Evolutionary conservation across 2,888 invertebrate genomes (phyloP).

Genomic region (Entomobrya multifasciata): DNA sequence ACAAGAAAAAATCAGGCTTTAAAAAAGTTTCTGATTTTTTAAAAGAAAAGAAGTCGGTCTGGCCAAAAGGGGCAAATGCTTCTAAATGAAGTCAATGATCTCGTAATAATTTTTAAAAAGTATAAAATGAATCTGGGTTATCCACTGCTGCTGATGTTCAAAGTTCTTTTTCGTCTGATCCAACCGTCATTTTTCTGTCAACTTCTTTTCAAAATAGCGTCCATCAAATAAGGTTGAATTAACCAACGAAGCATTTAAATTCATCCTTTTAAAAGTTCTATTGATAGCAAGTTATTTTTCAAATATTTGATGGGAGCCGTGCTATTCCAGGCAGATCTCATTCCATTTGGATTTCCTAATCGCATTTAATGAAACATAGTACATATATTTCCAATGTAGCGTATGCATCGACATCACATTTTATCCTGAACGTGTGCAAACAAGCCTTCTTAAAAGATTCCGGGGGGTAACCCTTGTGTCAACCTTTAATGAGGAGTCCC

Average conservation of each 20-base stretch:
- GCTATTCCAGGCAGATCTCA: too few species aligned
- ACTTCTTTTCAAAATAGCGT: too few species aligned
- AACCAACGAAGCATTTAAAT: too few species aligned
- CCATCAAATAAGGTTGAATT: too few species aligned
- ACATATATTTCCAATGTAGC: conserved; percentile 29
- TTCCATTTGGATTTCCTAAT: conserved; percentile 11
- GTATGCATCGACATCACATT: conserved; percentile 21
- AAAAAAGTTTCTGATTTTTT: conserved; percentile 8
- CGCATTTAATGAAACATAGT: not conserved
- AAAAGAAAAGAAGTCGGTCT: conserved; percentile 26
- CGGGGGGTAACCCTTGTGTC: conserved; percentile 70
- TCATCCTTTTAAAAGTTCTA: too few species aligned
- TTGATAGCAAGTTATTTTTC: too few species aligned
- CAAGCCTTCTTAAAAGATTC: conserved; percentile 53
- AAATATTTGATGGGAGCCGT: too few species aligned
- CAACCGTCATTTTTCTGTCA: too few species aligned
- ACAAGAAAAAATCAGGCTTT: not conserved
- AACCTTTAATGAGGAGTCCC: conserved; percentile 70
- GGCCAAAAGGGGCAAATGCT: too few species aligned
- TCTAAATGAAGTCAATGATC: conserved; percentile 11
- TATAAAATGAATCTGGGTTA: conserved; percentile 26
- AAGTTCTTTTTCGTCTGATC: too few species aligned
- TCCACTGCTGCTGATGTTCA: too few species aligned
- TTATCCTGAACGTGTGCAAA: conserved; percentile 35
- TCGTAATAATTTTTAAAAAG: conserved; percentile 17